Base-by-base conservation (phyloP, 2,888 invertebrate genomes). In the Alentia gelatinosa region DNA sequence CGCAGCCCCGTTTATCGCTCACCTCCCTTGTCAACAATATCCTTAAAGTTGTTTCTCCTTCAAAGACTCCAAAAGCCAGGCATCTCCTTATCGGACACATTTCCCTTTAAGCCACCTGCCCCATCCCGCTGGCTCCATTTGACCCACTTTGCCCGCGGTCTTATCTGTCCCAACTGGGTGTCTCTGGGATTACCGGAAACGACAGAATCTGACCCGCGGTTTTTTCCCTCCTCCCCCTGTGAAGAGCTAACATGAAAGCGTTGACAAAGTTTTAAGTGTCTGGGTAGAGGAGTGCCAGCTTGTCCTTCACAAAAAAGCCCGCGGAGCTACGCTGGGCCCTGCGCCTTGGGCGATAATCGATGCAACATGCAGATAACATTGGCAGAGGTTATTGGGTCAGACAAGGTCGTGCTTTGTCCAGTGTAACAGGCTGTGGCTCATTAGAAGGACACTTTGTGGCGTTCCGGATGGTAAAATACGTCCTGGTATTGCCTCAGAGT, bases 351-450 rank as follows among this genome's bases (percentile, higher is more conserved):
- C 40, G 33, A 26, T 35, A 83, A 83, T 83, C 83, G 39, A 83
- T 83, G 83, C 23, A 35, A 40, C 5, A 26, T 1, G n/a, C 83
- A 15, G 83, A 83, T 83, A 83, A 37, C 83, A 83, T 39, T 83
- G 83, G 37, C n/a, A 12, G 39, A 30, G 83, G 83, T 83, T 83
- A 83, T 83, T 83, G 83, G 83, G 83, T 83, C 83, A 83, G 15
- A 9, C 15, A 15, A 39, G 83, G 83, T 83, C 35, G 30, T 37
- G 15, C 83, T 3, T 68, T 26, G 68, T 30, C 9, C 30, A 12
- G 33, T 68, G n/a, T 30, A 30, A n/a, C 12, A 12, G n/a, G 68
- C 12, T 39, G 15, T 39, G 39, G 75, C 83, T 83, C 83, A 37
- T 40, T 68, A 68, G 30, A 30, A n/a, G n/a, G n/a, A n/a, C n/a